Evolutionary conservation across 1,140 invertebrate species (phyloP).

Genomic region (Microplitis demolitor): DNA sequence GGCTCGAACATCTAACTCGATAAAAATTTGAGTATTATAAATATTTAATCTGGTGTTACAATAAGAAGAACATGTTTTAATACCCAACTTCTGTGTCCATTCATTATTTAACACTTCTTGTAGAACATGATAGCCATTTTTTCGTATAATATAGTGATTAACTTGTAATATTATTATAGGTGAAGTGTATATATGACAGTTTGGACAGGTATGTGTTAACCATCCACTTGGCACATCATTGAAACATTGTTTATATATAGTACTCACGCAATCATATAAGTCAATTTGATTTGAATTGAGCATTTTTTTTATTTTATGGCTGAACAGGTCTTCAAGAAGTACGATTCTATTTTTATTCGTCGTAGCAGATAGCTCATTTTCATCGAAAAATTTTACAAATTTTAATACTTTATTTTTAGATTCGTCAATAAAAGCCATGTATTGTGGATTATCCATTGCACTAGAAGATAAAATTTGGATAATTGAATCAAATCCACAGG

Average conservation of each 20-base stretch:
- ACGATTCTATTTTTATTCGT: background rate
- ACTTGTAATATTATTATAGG: background rate
- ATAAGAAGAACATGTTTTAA: background rate
- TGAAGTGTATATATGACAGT: background rate
- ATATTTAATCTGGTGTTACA: background rate
- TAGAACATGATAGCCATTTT: background rate
- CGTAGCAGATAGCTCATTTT: background rate
- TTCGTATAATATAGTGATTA: background rate
- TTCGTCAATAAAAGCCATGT: background rate
- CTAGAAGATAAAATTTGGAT: background rate
- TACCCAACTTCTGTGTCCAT: background rate
- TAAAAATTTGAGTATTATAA: background rate
- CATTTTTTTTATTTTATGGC: background rate
- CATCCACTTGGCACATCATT: background rate
- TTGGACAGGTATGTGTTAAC: background rate
- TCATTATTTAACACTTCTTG: background rate
- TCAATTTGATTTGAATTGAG: background rate
- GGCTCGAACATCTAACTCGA: background rate
- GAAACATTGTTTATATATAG: background rate
- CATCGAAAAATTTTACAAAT: background rate
- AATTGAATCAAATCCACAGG: background rate
- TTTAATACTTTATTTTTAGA: background rate
- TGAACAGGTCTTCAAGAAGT: background rate
- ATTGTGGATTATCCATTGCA: background rate
- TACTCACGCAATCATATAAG: background rate